Evolutionary conservation across 1,140 invertebrate genomes (phyloP), one percentile per base, ranked within the genome.

Genomic region (Tetragnatha versicolor): DNA sequence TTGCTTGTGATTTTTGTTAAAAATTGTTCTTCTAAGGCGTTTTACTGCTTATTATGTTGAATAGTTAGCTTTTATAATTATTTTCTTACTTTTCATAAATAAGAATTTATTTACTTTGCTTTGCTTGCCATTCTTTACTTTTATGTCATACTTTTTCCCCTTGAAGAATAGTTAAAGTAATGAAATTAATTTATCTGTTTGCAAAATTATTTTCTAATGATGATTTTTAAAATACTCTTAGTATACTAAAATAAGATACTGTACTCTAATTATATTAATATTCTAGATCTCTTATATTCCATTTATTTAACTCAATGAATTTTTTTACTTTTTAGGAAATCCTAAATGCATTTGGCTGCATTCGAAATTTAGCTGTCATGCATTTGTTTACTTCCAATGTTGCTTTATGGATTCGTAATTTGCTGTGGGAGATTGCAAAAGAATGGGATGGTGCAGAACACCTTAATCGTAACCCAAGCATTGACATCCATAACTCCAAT

Each of bases 381-480:
- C 89, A 90, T 80, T 83, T 90, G 20, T 87, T 89, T 6, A 89
- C 89, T 1, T 90, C 89, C 0, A 90, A 90, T 82, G 82, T 90
- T 9, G 88, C 89, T 0, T 82, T 90, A n/a, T 90, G 89, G 89
- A 84, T 87, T 14, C 86, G 89, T n/a, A 84, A 89, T 12, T 85
- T 90, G 10, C 87, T 90, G 29, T 90, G 89, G 89, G 89, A 90
- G 80, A 88, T 86, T 3, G 83, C 82, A 49, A 81, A 79, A 63
- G 84, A 84, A 29, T 84, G 82, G 82, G 80, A 83, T 22, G 53
- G 79, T 42, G 61, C 78, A 60, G 79, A 69, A 10, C 84, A 85
- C 35, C 12, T 58, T 10, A 65, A 55, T 5, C 65, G 77, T 33
- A 63, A 63, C 31, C 37, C 79, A 51, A 75, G 31, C n/a, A 31